Conservation (phyloP, 2,113 vertebrate genomes). For the Pagrus major region DNA sequence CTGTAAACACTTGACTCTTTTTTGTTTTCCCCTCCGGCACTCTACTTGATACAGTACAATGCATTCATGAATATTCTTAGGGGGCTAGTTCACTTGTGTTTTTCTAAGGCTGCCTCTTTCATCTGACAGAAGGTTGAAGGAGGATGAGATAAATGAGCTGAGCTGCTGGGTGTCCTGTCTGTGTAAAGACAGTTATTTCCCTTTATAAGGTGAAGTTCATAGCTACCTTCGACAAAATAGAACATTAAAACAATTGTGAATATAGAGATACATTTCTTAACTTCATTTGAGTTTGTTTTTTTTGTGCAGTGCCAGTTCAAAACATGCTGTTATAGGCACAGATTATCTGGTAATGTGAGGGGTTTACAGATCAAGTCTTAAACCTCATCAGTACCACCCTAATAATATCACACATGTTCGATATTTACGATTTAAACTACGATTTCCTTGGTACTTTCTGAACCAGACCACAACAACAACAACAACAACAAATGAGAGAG, state of each 20-base stretch:
- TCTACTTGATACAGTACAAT: constrained; percentile 25
- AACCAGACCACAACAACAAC: too few relatives aligned
- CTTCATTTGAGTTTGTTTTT: neutral
- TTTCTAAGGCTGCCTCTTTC: constrained; percentile 31
- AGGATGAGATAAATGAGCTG: constrained; percentile 34
- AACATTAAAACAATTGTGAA: neutral
- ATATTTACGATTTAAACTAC: too few relatives aligned
- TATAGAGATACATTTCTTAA: neutral
- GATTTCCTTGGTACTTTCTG: too few relatives aligned
- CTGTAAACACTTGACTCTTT: constrained; percentile 17
- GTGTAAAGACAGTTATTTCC: constrained; percentile 17
- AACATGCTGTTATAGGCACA: too few relatives aligned
- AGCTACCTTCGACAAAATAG: neutral
- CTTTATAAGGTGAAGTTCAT: neutral
- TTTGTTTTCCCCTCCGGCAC: constrained; percentile 15
- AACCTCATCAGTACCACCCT: too few relatives aligned
- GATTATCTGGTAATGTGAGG: too few relatives aligned
- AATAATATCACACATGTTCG: too few relatives aligned
- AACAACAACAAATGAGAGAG: too few relatives aligned
- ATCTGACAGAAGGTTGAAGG: constrained; percentile 29
- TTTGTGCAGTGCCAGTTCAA: too few relatives aligned
- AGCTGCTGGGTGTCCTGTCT: neutral
- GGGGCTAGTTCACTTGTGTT: constrained; percentile 18
- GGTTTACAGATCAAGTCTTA: too few relatives aligned
- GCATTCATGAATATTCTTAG: constrained; percentile 19